Conservation (phyloP, 2,113 vertebrate genomes). For the Laterallus jamaicensis region DNA sequence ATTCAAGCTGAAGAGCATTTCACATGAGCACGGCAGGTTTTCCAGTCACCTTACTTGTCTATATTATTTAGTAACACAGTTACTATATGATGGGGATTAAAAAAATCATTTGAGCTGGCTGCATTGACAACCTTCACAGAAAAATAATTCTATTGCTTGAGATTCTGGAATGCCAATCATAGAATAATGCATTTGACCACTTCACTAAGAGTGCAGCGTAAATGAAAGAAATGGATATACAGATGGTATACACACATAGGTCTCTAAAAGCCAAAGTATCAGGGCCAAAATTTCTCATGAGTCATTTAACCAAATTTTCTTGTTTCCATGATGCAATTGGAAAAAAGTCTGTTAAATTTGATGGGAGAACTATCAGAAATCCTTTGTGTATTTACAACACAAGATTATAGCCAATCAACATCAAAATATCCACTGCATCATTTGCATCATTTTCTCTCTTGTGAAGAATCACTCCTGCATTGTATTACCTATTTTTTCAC, state of each 20-base stretch:
- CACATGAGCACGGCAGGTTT: background rate
- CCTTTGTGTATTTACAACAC: background rate
- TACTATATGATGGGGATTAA: background rate
- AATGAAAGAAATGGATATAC: background rate
- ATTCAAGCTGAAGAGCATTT: conserved; percentile 13
- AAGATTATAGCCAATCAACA: background rate
- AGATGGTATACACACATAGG: background rate
- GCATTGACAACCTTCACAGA: background rate
- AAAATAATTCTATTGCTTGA: conserved; percentile 7
- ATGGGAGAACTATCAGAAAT: background rate
- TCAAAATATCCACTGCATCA: background rate
- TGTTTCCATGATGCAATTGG: background rate
- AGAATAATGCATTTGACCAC: background rate
- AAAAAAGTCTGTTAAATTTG: background rate
- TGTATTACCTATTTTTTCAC: background rate
- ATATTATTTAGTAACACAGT: conserved; percentile 18
- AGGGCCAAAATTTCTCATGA: background rate
- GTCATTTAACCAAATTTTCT: background rate
- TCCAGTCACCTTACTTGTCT: conserved; percentile 24
- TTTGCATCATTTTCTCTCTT: background rate
- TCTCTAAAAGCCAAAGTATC: background rate
- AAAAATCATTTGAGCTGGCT: conserved; percentile 24
- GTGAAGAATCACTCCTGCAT: background rate
- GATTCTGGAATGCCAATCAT: background rate
- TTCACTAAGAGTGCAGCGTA: background rate